Conservation (phyloP, 2,113 vertebrate genomes). For the Campylomormyrus tamandua region DNA sequence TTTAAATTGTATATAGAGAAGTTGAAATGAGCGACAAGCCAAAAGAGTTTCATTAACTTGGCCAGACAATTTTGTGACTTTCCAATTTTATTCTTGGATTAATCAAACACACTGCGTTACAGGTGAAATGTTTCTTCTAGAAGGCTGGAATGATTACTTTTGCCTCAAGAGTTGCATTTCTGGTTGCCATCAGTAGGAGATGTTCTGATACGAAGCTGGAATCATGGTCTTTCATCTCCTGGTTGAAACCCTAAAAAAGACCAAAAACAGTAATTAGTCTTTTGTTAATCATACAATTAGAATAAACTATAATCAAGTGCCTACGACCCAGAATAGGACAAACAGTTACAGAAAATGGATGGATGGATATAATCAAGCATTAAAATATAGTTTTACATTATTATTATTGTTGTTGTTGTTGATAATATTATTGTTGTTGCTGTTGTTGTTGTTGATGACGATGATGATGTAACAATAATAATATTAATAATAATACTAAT, state of each 20-base stretch:
- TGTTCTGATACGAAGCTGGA: constrained; percentile 82
- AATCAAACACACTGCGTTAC: background rate
- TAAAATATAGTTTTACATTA: background rate
- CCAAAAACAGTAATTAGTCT: background rate
- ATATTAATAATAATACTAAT: background rate
- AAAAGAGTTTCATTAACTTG: background rate
- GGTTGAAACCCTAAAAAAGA: constrained; percentile 76
- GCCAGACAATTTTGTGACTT: background rate
- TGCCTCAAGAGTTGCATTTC: constrained; percentile 77
- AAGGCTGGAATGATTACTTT: constrained; percentile 63
- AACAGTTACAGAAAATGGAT: too few relatives aligned
- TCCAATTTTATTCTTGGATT: background rate
- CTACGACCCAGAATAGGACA: too few relatives aligned
- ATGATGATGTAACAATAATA: background rate
- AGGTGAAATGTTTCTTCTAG: background rate
- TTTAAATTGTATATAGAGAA: background rate
- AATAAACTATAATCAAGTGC: background rate
- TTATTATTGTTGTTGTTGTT: background rate
- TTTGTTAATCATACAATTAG: background rate
- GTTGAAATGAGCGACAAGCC: background rate
- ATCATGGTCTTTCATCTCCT: constrained; percentile 89
- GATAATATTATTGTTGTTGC: background rate
- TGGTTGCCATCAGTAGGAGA: constrained; percentile 80
- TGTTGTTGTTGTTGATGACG: background rate
- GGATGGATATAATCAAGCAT: background rate